phyloP scores from a whole-genome alignment of 2,113 vertebrate species.

The Meles meles region DNA sequence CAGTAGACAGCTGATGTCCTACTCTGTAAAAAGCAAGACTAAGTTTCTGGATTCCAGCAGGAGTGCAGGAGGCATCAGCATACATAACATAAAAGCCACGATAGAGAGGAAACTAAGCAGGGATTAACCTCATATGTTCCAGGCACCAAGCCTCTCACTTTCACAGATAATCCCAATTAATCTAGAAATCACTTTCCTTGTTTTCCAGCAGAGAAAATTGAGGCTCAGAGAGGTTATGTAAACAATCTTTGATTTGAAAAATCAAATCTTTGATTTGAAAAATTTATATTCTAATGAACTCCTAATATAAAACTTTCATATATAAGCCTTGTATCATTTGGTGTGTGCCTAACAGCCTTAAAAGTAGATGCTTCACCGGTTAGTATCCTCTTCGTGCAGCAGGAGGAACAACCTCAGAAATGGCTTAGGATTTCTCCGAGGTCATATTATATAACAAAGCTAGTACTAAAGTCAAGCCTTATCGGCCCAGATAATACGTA shows the following conservation, averaged over 20 bases:
- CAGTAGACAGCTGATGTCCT: not conserved
- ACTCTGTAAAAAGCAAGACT: not conserved
- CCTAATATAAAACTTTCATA: not conserved
- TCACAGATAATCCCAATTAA: not conserved
- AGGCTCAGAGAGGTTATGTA: not conserved
- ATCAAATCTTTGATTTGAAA: too few relatives aligned
- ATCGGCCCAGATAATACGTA: not conserved
- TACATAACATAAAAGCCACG: not conserved
- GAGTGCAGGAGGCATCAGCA: not conserved
- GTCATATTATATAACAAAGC: not conserved
- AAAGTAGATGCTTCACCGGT: not conserved
- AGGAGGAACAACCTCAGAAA: not conserved
- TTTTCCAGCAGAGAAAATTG: not conserved
- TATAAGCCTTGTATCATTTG: not conserved
- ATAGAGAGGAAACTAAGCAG: not conserved
- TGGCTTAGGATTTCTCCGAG: not conserved
- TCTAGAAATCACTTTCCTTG: not conserved
- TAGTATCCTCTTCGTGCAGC: not conserved
- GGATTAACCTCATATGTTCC: not conserved
- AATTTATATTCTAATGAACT: not conserved
- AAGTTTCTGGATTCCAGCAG: not conserved
- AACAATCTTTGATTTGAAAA: too few relatives aligned
- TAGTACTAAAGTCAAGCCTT: not conserved
- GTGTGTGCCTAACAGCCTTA: not conserved
- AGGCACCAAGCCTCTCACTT: not conserved